Evolutionary conservation across 2,888 invertebrate species (phyloP).

Genomic region (Tenthredo amoena): DNA sequence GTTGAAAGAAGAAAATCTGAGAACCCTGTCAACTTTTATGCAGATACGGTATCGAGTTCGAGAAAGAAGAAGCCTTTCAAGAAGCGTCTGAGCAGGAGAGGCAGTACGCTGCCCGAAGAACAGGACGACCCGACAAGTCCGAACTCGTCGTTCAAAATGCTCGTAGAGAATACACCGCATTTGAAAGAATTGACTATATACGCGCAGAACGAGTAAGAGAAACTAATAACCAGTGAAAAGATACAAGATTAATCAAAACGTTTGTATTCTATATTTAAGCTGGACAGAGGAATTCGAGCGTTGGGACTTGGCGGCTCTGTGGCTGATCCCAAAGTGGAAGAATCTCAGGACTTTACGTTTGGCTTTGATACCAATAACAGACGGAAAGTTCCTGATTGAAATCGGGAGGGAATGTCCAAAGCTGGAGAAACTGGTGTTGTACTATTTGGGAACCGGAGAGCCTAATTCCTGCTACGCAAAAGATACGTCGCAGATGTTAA

Average conservation of each 20-base stretch:
- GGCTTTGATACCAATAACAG: not conserved
- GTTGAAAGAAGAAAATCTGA: not conserved
- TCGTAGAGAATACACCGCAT: slow-evolving; percentile 6
- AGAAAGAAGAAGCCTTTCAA: not conserved
- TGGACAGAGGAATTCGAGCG: not conserved
- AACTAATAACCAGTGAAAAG: not conserved
- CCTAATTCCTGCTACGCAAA: not conserved
- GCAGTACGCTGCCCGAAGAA: not conserved
- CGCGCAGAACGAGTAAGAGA: not conserved
- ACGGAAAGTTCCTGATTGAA: slow-evolving; percentile 9
- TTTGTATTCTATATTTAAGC: not conserved
- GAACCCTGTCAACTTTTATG: too few relatives aligned
- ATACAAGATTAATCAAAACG: not conserved
- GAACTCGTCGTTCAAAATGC: slow-evolving; percentile 7
- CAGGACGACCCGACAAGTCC: not conserved
- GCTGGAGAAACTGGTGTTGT: not conserved
- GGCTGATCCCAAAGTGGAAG: not conserved
- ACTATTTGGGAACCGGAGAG: not conserved
- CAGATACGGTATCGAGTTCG: not conserved
- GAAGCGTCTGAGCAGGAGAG: not conserved
- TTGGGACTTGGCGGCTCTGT: slow-evolving; percentile 21
- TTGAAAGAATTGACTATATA: slow-evolving; percentile 14
- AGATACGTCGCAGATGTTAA: not conserved
- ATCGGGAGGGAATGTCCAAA: not conserved
- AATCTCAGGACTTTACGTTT: slow-evolving; percentile 6